Conservation (phyloP, 2,113 vertebrate species). For the Ondatra zibethicus region DNA sequence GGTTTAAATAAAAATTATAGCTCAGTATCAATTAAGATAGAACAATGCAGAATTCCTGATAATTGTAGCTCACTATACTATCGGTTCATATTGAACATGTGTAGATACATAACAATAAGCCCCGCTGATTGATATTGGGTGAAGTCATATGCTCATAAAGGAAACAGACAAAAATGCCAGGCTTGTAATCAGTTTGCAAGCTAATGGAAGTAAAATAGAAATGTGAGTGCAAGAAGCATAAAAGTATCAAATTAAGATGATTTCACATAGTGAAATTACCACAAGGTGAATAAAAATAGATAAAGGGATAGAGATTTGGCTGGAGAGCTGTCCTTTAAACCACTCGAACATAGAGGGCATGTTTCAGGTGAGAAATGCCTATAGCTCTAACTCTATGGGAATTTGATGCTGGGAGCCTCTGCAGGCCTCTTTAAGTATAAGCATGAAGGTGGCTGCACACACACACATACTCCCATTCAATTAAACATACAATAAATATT, state of each 20-base stretch:
- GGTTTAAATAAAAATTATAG: background rate
- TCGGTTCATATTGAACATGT: background rate
- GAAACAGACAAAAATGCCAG: background rate
- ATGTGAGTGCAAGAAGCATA: background rate
- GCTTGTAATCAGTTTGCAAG: background rate
- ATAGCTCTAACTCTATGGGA: background rate
- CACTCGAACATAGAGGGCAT: background rate
- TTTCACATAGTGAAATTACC: background rate
- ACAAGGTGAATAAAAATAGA: background rate
- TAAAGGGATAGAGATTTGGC: background rate
- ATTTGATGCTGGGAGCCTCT: background rate
- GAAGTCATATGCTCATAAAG: constrained; percentile 50
- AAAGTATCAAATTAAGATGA: background rate
- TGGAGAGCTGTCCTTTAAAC: background rate
- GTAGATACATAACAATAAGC: constrained; percentile 41
- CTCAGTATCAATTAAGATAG: background rate
- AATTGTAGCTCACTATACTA: background rate
- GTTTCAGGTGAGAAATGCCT: background rate
- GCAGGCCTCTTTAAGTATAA: background rate
- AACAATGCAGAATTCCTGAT: background rate
- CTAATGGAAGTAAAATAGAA: background rate
- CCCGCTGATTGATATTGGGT: background rate
- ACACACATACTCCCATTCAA: background rate
- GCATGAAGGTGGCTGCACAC: background rate
- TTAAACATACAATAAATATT: background rate